phyloP scores from a whole-genome alignment of 2,113 vertebrate species.

The Chaetorhynchus papuensis region DNA sequence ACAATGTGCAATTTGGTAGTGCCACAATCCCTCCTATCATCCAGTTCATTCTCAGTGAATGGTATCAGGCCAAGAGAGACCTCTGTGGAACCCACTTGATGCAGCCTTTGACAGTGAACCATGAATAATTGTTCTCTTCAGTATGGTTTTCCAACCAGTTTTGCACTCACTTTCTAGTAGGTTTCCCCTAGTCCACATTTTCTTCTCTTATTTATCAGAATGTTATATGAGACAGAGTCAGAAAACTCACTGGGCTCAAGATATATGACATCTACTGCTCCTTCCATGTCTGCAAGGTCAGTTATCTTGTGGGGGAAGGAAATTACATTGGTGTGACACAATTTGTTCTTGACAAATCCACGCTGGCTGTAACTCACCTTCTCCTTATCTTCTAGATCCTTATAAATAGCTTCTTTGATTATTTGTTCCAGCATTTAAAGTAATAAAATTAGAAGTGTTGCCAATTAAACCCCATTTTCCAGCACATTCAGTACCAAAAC shows the following conservation, averaged over 20 bases:
- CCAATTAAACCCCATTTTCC: neutral
- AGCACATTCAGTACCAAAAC: neutral
- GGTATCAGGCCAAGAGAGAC: neutral
- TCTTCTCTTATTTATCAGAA: neutral
- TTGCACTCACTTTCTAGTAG: neutral
- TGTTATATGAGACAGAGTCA: neutral
- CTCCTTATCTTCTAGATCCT: neutral
- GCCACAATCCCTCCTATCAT: neutral
- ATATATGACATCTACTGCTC: neutral
- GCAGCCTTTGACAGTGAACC: neutral
- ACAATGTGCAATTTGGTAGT: neutral
- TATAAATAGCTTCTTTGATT: constrained; percentile 4
- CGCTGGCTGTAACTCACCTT: neutral
- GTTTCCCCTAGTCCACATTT: neutral
- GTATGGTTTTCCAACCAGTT: neutral
- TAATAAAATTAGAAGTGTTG: neutral
- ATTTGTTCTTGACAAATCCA: constrained; percentile 24
- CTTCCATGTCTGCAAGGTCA: neutral
- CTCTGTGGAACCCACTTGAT: neutral
- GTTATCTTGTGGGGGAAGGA: neutral
- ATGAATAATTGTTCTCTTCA: neutral
- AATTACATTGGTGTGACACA: constrained; percentile 4
- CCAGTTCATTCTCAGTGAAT: neutral
- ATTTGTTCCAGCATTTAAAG: neutral
- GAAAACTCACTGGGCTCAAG: neutral